Evolutionary conservation across 2,113 vertebrate species (phyloP).

Genomic region (Hemibagrus wyckioides): DNA sequence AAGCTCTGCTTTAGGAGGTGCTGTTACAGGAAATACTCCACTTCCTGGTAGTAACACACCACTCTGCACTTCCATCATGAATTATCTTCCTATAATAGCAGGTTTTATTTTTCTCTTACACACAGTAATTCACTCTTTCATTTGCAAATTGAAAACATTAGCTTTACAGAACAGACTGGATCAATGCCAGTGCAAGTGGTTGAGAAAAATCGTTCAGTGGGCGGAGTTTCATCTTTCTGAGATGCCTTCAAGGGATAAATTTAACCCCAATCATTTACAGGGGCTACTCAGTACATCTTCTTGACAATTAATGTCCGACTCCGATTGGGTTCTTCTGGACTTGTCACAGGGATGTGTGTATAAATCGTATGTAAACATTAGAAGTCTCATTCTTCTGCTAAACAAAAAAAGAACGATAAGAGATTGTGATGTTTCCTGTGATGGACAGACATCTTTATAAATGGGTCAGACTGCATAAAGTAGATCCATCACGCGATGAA

Average conservation of each 20-base stretch:
- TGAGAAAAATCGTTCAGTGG: neutral
- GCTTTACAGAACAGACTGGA: neutral
- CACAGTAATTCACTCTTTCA: neutral
- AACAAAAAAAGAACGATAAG: neutral
- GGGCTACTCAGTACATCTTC: neutral
- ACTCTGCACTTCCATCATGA: neutral
- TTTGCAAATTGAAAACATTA: neutral
- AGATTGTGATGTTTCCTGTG: neutral
- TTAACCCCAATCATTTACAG: neutral
- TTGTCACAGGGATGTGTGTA: neutral
- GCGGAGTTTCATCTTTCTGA: neutral
- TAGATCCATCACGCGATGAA: neutral
- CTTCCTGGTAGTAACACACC: neutral
- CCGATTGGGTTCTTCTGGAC: neutral
- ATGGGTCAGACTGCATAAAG: conserved; percentile 3
- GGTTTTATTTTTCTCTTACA: neutral
- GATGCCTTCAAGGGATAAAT: neutral
- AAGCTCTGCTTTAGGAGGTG: neutral
- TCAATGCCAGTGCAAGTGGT: neutral
- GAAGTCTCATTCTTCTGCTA: neutral
- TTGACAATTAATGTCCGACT: neutral
- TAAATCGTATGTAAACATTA: neutral
- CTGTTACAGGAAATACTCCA: neutral
- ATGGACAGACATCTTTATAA: neutral
- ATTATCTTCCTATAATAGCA: neutral